These are phyloP conservation scores for Alectura lathami DNA, from an alignment of 2,113 vertebrate species.

Conservation along the genomic window DNA sequence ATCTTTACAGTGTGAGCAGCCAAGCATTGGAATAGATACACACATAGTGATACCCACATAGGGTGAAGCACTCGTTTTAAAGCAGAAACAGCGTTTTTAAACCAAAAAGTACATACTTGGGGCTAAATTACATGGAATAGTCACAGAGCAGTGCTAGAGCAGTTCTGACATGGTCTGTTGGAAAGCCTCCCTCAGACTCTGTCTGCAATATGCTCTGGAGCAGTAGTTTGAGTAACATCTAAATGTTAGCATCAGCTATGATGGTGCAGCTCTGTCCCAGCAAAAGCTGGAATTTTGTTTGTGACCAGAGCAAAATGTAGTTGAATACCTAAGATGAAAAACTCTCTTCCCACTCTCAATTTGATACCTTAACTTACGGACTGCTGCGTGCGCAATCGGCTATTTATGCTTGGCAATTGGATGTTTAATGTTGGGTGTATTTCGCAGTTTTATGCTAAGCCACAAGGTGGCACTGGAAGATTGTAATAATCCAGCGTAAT, in stretches of 20 bases:
- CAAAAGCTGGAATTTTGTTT: neutral
- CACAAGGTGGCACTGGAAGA: conserved; percentile 79
- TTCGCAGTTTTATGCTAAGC: conserved; percentile 2
- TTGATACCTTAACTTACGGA: neutral
- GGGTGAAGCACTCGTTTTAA: neutral
- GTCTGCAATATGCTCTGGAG: neutral
- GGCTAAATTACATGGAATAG: neutral
- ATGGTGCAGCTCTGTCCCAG: neutral
- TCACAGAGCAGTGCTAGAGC: neutral
- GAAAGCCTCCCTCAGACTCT: neutral
- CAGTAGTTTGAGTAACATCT: neutral
- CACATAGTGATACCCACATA: neutral
- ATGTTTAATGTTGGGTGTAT: neutral
- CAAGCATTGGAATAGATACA: neutral
- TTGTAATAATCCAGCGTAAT: conserved; percentile 65
- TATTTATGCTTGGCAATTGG: neutral
- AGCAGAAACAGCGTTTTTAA: neutral
- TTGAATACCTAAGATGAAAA: neutral
- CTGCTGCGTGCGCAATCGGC: neutral
- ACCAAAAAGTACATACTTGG: neutral
- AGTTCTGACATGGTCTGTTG: neutral
- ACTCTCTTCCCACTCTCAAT: neutral
- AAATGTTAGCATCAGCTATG: neutral
- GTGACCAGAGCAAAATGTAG: neutral
- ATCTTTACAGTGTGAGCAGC: neutral